Percentiles rank a stretch among this genome's conserved stretches.
These are phyloP conservation scores for Indri indri DNA, from an alignment of 2,113 vertebrate genomes.

Conservation along the genomic window DNA sequence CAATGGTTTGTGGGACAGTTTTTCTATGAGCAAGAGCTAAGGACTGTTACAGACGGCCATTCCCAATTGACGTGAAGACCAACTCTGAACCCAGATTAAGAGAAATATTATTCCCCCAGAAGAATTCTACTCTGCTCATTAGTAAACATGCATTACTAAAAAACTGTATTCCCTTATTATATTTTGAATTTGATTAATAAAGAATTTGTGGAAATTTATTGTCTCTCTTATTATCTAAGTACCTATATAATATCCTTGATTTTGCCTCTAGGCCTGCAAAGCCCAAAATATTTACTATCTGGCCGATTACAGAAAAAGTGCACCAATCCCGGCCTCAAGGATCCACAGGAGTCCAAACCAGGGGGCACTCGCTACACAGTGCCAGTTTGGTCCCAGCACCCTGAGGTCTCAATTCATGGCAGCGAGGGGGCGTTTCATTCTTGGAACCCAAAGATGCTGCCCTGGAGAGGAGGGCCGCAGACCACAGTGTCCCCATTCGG, in stretches of 20 bases:
- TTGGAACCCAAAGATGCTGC: not conserved
- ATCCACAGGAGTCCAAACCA: not conserved
- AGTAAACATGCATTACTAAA: not conserved
- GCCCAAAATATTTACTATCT: not conserved
- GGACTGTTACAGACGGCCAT: not conserved
- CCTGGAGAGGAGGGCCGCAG: not conserved
- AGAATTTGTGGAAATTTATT: not conserved
- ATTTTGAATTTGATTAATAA: not conserved
- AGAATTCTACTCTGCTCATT: not conserved
- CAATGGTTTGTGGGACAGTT: rapidly evolving
- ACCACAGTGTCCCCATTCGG: rapidly evolving
- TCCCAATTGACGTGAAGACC: not conserved
- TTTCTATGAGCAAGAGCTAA: rapidly evolving
- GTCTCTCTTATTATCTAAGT: not conserved
- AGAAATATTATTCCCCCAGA: not conserved
- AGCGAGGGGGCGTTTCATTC: not conserved
- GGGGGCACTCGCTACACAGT: not conserved
- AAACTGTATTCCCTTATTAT: not conserved
- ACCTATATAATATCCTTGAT: not conserved
- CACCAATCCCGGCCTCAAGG: not conserved
- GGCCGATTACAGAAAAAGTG: not conserved
- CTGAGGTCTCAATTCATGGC: not conserved
- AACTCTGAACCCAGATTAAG: not conserved
- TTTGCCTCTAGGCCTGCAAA: not conserved
- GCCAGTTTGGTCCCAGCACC: not conserved